Evolutionary conservation across 37 sponge, comb jelly and placozoan genomes (phyloP).

Genomic region (Tethya wilhelma): DNA sequence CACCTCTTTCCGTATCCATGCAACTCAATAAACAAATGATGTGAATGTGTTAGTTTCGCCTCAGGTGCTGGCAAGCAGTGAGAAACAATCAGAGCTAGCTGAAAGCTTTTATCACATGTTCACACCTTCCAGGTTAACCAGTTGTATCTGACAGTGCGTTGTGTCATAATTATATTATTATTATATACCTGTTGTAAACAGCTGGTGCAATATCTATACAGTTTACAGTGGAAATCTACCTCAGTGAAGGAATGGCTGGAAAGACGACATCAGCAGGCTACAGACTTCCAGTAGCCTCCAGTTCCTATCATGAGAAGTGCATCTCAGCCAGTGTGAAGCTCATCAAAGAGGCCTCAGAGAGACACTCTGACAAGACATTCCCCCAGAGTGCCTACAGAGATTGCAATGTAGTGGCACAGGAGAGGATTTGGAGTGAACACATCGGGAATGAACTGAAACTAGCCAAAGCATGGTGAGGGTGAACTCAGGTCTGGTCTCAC

Average conservation of each 20-base stretch:
- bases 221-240: not conserved
- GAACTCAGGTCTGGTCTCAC: not conserved
- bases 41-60: too few relatives aligned
- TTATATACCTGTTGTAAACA: not conserved
- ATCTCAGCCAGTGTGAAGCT: slow-evolving; percentile 36
- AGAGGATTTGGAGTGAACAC: slow-evolving; percentile 68
- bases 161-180: not conserved
- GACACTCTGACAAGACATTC: slow-evolving; percentile 1
- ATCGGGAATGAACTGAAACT: slow-evolving; percentile 52
- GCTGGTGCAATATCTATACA: not conserved
- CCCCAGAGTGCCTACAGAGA: slow-evolving; percentile 18
- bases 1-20: too few relatives aligned
- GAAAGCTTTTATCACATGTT: too few relatives aligned
- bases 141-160: not conserved
- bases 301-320: slow-evolving; percentile 55
- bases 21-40: too few relatives aligned
- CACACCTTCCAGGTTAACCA: too few relatives aligned
- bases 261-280: slow-evolving; percentile 32
- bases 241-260: slow-evolving; percentile 10
- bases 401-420: slow-evolving; percentile 74
- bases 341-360: slow-evolving; percentile 15
- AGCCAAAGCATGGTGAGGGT: slow-evolving; percentile 62
- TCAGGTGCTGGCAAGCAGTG: too few relatives aligned
- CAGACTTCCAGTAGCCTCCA: slow-evolving; percentile 18
- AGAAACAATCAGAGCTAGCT: too few relatives aligned